Conservation (phyloP, 2,888 invertebrate species). For the Geotrupes spiniger region DNA sequence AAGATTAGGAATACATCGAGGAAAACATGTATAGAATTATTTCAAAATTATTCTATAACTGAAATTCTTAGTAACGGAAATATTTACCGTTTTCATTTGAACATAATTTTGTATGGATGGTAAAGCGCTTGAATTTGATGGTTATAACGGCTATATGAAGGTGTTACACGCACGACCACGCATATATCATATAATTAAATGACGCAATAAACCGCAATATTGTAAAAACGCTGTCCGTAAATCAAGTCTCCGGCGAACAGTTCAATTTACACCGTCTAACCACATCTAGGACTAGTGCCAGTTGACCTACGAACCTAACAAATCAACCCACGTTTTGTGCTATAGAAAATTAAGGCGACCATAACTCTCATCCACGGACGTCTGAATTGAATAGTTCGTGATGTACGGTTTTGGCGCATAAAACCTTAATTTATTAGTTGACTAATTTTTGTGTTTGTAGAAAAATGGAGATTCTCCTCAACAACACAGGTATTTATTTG, state of each 20-base stretch:
- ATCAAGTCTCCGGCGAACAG: constrained; percentile 13
- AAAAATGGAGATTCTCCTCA: constrained; percentile 25
- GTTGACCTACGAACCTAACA: constrained; percentile 44
- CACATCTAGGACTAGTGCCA: constrained; percentile 43
- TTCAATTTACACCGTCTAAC: constrained; percentile 22
- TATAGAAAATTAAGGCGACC: constrained; percentile 46
- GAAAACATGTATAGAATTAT: too few relatives aligned
- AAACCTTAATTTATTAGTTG: constrained; percentile 9
- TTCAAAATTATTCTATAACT: too few relatives aligned
- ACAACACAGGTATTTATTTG: constrained; percentile 24
- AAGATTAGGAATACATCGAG: too few relatives aligned
- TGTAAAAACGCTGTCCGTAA: constrained; percentile 2
- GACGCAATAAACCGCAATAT: too few relatives aligned
- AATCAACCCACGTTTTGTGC: constrained; percentile 44
- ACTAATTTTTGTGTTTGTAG: constrained; percentile 21
- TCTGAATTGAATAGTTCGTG: constrained; percentile 23
- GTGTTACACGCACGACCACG: too few relatives aligned
- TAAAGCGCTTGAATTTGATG: too few relatives aligned
- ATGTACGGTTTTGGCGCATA: constrained; percentile 19
- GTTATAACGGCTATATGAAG: too few relatives aligned
- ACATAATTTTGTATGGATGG: too few relatives aligned
- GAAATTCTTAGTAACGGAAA: too few relatives aligned
- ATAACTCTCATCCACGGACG: constrained; percentile 40
- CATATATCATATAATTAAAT: too few relatives aligned
- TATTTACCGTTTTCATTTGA: too few relatives aligned